These are phyloP conservation scores for Jaculus jaculus DNA, from an alignment of 2,113 vertebrate species.

Conservation along the genomic window DNA sequence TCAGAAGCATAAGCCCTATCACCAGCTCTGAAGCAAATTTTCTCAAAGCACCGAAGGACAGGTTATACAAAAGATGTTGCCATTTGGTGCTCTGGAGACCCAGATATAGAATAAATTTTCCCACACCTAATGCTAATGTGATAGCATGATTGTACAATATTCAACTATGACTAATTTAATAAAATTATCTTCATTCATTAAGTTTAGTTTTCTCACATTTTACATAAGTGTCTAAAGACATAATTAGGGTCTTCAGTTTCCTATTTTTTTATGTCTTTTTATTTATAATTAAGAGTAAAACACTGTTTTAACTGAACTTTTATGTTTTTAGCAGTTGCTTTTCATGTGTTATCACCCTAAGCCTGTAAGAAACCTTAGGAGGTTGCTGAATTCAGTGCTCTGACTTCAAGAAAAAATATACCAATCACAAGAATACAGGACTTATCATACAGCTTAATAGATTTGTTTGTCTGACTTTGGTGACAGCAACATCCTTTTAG, in stretches of 20 bases:
- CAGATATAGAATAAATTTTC: conserved; percentile 59
- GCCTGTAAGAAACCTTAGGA: background rate
- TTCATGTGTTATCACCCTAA: background rate
- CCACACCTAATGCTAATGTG: background rate
- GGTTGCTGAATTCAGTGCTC: background rate
- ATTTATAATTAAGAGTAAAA: background rate
- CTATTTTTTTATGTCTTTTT: background rate
- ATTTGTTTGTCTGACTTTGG: conserved; percentile 63
- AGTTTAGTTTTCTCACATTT: background rate
- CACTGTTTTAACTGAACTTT: background rate
- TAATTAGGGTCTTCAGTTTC: conserved; percentile 4
- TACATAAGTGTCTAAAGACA: conserved; percentile 26
- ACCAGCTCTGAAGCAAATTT: conserved; percentile 44
- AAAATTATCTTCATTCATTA: conserved; percentile 47
- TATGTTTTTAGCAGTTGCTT: background rate
- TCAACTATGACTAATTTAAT: conserved; percentile 62
- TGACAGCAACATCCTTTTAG: conserved; percentile 67
- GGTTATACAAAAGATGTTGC: conserved; percentile 10
- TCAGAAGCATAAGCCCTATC: background rate
- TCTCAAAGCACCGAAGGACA: conserved; percentile 27
- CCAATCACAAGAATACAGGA: background rate
- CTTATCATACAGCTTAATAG: conserved; percentile 22
- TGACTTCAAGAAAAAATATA: conserved; percentile 58
- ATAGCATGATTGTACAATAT: conserved; percentile 49
- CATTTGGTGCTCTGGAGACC: background rate